Evolutionary conservation across 2,113 vertebrate species (phyloP), one percentile per base, ranked within the genome.

Genomic region (Leptosomus discolor): DNA sequence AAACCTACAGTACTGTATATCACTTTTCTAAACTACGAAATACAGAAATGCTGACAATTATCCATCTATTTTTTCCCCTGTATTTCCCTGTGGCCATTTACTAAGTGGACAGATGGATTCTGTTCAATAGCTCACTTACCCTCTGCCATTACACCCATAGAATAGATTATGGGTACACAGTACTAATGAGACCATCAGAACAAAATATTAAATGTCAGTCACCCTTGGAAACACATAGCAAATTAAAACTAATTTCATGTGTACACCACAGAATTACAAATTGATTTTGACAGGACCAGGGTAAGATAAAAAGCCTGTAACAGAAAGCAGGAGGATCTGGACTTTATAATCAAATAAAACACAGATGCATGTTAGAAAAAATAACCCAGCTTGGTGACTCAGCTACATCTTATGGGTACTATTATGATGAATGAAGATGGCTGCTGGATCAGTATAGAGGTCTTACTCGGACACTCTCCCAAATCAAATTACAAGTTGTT

Each of bases 281-380:
- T 95, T 95, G 84, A 76, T 93, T 97, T 95, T 97, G 97, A 97
- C 92, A 76, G 75, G 3, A 90, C 61, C 78, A 85, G 81, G 93
- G 77, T 63, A 95, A 96, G 91, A 96, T 94, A 96, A 96, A 97
- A 97, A 96, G 93, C 50, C 67, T 91, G 41, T 83, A 95, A 91
- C 87, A 95, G 63, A 97, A 97, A 97, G 81, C 97, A 97, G 95
- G 54, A 95, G 95, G 89, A 82, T 97, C 97, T 97, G 96, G 94
- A 96, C 84, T 91, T 91, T 3, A 85, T 96, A 97, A 97, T 97
- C 58, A 85, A 97, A 97, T 97, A 96, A 91, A 91, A 76, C 91
- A 91, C 80, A 95, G 94, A 97, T 90, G 91, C 77, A 96, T 2
- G 0, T 76, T 93, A 90, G 74, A 95, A 96, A 95, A 97, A 94